Conservation (phyloP, 2,888 invertebrate genomes). For the Phorcus lineatus region DNA sequence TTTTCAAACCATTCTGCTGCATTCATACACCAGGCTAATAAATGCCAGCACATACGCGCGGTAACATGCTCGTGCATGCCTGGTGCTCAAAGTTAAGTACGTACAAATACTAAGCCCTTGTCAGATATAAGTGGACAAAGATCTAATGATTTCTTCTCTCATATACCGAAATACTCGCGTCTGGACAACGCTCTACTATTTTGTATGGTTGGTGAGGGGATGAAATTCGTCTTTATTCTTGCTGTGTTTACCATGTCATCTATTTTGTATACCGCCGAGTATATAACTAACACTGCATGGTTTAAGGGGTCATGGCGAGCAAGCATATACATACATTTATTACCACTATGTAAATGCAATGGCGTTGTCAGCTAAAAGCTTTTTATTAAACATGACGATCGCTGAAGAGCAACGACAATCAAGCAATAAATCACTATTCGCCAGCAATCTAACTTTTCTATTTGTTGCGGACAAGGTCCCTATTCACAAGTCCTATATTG, state of each 20-base stretch:
- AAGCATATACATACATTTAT: background rate
- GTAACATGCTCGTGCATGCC: no score
- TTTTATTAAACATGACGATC: constrained; percentile 14
- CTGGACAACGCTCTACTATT: background rate
- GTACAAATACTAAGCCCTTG: no score
- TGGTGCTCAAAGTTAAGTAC: no score
- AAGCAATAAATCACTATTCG: constrained; percentile 11
- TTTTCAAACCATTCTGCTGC: no score
- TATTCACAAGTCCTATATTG: background rate
- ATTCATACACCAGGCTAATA: no score
- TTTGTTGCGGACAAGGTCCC: background rate
- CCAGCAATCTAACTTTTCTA: constrained; percentile 11
- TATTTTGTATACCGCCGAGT: background rate
- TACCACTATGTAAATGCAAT: background rate
- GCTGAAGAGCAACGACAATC: background rate
- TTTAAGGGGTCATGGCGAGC: background rate
- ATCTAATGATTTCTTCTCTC: no score
- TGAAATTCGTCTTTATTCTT: background rate
- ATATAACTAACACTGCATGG: background rate
- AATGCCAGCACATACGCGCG: no score
- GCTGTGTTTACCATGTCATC: background rate
- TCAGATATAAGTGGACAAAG: no score
- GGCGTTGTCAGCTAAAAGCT: background rate
- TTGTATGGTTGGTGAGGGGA: background rate
- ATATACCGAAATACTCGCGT: constrained; percentile 4